Evolutionary conservation across 2,797 vertebrate genomes (phyloP), one percentile per base, ranked within the genome.

Genomic region (Setipinna tenuifilis): DNA sequence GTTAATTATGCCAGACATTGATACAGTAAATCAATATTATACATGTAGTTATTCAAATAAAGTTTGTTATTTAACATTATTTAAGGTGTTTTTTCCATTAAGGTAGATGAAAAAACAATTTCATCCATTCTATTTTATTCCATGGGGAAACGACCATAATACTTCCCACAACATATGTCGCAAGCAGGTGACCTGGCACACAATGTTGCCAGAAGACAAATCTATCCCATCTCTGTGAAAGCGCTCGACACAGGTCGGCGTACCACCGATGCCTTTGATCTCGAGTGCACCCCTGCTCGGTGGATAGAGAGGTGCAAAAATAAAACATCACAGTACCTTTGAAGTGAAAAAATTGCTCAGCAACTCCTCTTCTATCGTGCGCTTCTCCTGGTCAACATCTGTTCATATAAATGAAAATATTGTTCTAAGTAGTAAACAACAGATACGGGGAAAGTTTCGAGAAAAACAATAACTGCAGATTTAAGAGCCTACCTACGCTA

Each of bases 321-420:
- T 91, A 90, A 87, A 84, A n/a, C 57, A 65, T 44, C 21, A 81
- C n/a, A 61, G 59, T 96, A 99, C 98, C 97, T 98, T 98, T 92
- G 97, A 96, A 91, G 96, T 92, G 90, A 97, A 95, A 92, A 98
- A 95, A 91, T 94, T 97, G 93, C 96, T 96, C 94, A 99, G 91
- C 86, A 98, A 95, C 93, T 98, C 97, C 92, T 97, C 95, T 89
- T 97, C 97, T 86, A 98, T 89, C 0, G 92, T 93, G 91, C 96
- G 96, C 94, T 97, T 96, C 87, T 97, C 96, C 93, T 97, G 96
- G 90, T 97, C 96, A 82, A 96, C 95, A 89, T 97, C 98, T 99
- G 95, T 83, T 59, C 89, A 92, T 44, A 82, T 83, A 28, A 65
- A 82, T 81, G 31, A 71, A 71, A 9, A 14, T 16, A 17, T 19